phyloP scores from a whole-genome alignment of 2,113 vertebrate species.

The Emydocephalus ijimae region DNA sequence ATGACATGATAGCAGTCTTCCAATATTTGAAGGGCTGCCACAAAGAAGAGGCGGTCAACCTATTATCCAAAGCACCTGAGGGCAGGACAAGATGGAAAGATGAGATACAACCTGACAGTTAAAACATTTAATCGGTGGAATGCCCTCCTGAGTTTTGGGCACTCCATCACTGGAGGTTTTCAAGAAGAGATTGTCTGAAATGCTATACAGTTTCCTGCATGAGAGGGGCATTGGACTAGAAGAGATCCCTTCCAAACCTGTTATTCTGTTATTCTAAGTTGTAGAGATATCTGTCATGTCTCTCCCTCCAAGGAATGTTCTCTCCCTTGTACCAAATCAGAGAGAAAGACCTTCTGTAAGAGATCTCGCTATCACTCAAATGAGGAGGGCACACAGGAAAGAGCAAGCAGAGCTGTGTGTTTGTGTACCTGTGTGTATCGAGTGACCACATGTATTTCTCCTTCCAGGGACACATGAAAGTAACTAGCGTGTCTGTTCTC shows the following conservation, averaged over 20 bases:
- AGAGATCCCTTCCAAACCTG: background rate
- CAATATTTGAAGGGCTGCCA: too few relatives aligned
- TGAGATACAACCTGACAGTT: background rate
- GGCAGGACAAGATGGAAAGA: background rate
- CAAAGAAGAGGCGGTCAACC: too few relatives aligned
- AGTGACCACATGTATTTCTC: constrained; percentile 8
- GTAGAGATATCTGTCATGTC: background rate
- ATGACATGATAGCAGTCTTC: too few relatives aligned
- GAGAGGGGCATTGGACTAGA: background rate
- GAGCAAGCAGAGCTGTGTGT: background rate
- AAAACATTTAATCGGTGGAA: background rate
- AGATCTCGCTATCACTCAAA: constrained; percentile 12
- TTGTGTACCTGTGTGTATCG: background rate
- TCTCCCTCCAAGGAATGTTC: constrained; percentile 6
- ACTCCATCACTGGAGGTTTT: background rate
- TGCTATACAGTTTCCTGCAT: background rate
- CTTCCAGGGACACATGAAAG: background rate
- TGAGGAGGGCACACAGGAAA: background rate
- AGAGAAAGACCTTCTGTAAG: background rate
- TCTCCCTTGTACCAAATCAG: constrained; percentile 24
- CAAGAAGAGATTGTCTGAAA: background rate
- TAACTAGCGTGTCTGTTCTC: background rate
- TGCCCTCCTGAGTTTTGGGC: background rate
- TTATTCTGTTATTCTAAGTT: background rate
- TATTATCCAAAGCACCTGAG: too few relatives aligned